Evolutionary conservation across 2,888 invertebrate species (phyloP), one percentile per base, ranked within the genome.

Genomic region (Coleophora flavipennella): DNA sequence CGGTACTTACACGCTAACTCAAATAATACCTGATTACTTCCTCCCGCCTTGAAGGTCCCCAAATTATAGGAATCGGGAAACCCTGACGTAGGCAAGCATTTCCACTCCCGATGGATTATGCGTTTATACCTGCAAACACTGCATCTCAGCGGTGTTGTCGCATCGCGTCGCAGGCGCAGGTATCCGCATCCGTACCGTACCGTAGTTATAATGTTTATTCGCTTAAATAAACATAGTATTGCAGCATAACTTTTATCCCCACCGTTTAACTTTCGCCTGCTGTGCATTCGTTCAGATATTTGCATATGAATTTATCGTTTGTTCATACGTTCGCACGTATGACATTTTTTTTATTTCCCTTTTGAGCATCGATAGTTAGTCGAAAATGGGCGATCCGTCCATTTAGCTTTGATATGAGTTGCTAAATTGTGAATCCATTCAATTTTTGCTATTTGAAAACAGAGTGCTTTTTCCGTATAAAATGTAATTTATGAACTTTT

Each of bases 271-370:
- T 72, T 67, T 67, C 57, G 61, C 61, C 57, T 29, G 57, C 54
- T 59, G 62, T 57, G 57, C 64, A 62, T 56, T 64, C 56, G 49
- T 44, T 48, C 59, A 59, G 59, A 53, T 66, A 77, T 79, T 79
- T 78, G 68, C 75, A 75, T 79, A 72, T 76, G 73, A 77, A 77
- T 77, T 59, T 65, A 62, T 62, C 57, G 62, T 62, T 59, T 57
- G 29, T 9, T 20, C 20, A 20, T 20, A 6, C 6, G 20, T 6
- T 20, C 20, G 3, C 6, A 20, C 20, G 55, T 59, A 58, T 59
- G 64, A 65, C 66, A 67, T 65, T 53, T 65, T 67, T 70, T 63
- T 57, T 58, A 56, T 63, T 66, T 57, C 20, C 20, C 20, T 20
- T 20, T 20, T 49, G 53, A 51, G 58, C 59, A 60, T 52, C 51